Conservation (phyloP, 1,140 invertebrate species). For the Palaemon carinicauda region DNA sequence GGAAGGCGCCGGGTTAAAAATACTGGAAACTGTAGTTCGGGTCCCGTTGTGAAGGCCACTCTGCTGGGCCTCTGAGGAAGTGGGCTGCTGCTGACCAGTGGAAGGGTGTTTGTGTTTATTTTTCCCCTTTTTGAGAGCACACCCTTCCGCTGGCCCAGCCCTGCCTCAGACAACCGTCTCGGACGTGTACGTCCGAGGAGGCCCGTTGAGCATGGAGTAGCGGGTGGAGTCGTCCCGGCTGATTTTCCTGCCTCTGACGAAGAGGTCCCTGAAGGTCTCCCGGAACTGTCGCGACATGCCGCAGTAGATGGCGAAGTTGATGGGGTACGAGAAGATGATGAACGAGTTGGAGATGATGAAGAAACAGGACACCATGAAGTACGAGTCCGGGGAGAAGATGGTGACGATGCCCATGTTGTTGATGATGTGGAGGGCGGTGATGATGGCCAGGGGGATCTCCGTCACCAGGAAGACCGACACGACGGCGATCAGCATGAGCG, state of each 20-base stretch:
- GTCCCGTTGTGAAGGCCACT: constrained; percentile 30
- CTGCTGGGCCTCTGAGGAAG: neutral
- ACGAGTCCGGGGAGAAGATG: constrained; percentile 70
- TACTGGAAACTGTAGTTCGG: constrained; percentile 22
- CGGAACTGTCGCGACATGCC: constrained; percentile 93
- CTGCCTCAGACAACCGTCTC: constrained; percentile 54
- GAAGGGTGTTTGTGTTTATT: neutral
- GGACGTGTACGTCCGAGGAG: constrained; percentile 41
- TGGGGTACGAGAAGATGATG: constrained; percentile 88
- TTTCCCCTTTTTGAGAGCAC: neutral
- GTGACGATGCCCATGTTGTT: constrained; percentile 70
- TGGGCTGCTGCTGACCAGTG: neutral
- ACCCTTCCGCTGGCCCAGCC: constrained; percentile 14
- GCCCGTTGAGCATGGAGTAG: constrained; percentile 54
- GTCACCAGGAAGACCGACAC: constrained; percentile 90
- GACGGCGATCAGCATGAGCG: constrained; percentile 93
- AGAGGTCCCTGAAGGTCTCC: constrained; percentile 91
- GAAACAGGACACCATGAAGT: constrained; percentile 81
- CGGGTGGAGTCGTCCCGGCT: constrained; percentile 34
- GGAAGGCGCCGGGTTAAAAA: neutral
- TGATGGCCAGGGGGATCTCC: constrained; percentile 89
- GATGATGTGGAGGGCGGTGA: constrained; percentile 85
- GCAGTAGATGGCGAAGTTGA: constrained; percentile 96
- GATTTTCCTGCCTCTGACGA: constrained; percentile 71
- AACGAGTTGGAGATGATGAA: constrained; percentile 91